These are phyloP conservation scores for Suillia variegata DNA, from an alignment of 2,888 invertebrate species.

Conservation along the genomic window DNA sequence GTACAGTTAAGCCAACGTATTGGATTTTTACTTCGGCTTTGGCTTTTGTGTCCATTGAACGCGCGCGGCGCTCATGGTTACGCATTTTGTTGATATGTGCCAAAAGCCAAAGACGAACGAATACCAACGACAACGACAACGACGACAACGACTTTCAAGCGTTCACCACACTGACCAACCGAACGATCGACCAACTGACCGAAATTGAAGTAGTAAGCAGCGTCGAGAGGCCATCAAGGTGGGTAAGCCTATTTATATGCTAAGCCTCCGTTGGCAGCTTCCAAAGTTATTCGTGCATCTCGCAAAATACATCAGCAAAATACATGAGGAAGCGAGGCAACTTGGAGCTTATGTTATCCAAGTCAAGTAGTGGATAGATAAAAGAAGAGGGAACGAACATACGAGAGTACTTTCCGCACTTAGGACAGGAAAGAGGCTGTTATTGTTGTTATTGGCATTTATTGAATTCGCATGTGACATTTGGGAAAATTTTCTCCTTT, in stretches of 20 bases:
- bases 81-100: neutral
- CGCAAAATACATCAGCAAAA: slow-evolving; percentile 47
- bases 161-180: too few species aligned
- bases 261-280: neutral
- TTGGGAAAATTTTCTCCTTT: slow-evolving; percentile 14
- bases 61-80: slow-evolving; percentile 8
- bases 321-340: too few species aligned
- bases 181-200: neutral
- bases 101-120: too few species aligned
- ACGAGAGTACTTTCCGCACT: slow-evolving; percentile 3
- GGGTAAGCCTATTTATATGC: neutral
- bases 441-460: slow-evolving; percentile 16
- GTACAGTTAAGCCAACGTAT: neutral
- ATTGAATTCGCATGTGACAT: slow-evolving; percentile 20
- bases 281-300: slow-evolving; percentile 20
- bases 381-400: too few species aligned
- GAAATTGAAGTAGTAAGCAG: neutral
- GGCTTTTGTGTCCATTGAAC: too few species aligned
- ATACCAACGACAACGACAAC: neutral
- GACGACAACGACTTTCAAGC: neutral
- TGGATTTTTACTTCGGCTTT: too few species aligned
- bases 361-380: too few species aligned
- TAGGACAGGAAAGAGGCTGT: neutral
- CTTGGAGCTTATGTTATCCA: slow-evolving; percentile 45
- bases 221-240: neutral